Conservation (phyloP, 92 coral and sea anemone species). For the Umimayanthus chanpuru region DNA sequence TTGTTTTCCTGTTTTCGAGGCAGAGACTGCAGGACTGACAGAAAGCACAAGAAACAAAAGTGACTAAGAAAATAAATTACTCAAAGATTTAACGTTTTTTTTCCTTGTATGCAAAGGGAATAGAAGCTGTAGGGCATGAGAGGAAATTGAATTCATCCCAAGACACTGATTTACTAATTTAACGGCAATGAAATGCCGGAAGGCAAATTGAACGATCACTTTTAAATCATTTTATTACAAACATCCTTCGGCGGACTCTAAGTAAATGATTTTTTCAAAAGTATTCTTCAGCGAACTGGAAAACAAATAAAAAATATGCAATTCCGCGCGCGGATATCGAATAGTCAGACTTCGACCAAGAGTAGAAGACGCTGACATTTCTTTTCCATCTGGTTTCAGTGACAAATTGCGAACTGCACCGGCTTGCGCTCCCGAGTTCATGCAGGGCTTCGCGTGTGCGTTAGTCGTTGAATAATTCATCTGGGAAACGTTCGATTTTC, state of each 20-base stretch:
- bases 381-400: neutral
- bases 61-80: neutral
- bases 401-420: neutral
- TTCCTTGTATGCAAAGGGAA: neutral
- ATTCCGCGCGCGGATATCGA: neutral
- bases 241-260: neutral
- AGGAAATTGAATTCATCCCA: neutral
- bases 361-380: neutral
- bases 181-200: conserved; percentile 29
- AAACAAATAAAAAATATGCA: neutral
- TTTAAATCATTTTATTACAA: neutral
- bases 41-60: neutral
- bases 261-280: neutral
- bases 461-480: conserved; percentile 26
- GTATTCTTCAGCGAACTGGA: neutral
- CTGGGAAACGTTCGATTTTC: neutral
- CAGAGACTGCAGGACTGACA: neutral
- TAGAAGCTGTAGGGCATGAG: neutral
- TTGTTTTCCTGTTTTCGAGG: neutral
- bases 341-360: neutral
- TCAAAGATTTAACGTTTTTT: too few species aligned
- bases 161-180: neutral
- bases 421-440: neutral
- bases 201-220: conserved; percentile 3
- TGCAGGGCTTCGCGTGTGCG: conserved; percentile 15